Evolutionary conservation across 2,888 invertebrate species (phyloP), one percentile per base, ranked within the genome.

Genomic region (Brenthis hecate): DNA sequence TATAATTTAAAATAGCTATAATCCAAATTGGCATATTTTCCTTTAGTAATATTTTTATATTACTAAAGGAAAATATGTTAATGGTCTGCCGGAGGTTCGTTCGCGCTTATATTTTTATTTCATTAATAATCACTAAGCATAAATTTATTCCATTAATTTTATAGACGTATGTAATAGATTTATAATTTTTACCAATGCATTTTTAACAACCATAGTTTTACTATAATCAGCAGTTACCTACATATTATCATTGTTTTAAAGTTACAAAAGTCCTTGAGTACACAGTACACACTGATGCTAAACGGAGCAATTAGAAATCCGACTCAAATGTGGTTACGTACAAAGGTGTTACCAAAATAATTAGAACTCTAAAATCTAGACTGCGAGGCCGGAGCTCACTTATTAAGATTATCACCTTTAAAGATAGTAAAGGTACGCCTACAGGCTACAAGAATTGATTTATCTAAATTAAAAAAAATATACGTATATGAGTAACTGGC

Each of bases 301-400:
- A 88, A 77, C 85, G 81, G 74, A 82, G 80, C 85, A 89, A 88
- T 91, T 90, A 90, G 87, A 86, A 86, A 88, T 85, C 84, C 75
- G 76, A 81, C 81, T 85, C 85, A 78, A 86, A 85, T 65, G 43
- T 61, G 62, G 66, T 65, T 61, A 65, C 82, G 78, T 78, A 80
- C 81, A 86, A 81, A 86, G 86, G 84, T 85, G 87, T 80, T 83
- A 79, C 84, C 81, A 81, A 86, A 85, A 84, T 87, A 89, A 90
- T 91, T 91, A 90, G 89, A 80, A 73, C 81, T 77, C 72, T 78
- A 69, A 76, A 74, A 79, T 82, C 82, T 85, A 79, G 82, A 81
- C 78, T 78, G 78, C 74, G 79, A 79, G 85, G 85, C 79, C 82
- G 77, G 76, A 73, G 78, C 77, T 72, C 79, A 82, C 81, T 88